These are phyloP conservation scores for Brachypteracias leptosomus DNA, from an alignment of 2,113 vertebrate species.

Conservation along the genomic window DNA sequence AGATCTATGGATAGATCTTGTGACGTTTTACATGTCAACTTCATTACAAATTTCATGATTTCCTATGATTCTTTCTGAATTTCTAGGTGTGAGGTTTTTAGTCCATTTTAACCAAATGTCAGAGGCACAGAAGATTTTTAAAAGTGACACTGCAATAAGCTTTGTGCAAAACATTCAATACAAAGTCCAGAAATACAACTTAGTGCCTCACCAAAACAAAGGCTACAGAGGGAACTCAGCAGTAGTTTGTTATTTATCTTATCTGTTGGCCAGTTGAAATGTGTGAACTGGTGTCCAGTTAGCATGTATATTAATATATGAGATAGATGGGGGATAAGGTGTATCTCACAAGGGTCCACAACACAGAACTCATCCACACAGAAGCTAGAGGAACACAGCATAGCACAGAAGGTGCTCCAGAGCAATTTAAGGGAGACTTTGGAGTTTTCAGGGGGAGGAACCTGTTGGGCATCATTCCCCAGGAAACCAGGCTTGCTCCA, in stretches of 20 bases:
- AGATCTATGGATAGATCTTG: too few species aligned
- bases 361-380: background rate
- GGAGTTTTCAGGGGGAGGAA: background rate
- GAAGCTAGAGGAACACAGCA: background rate
- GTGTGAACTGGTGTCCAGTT: background rate
- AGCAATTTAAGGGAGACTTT: background rate
- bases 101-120: background rate
- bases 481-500: background rate
- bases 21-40: background rate
- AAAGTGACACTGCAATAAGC: background rate
- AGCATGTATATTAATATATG: background rate
- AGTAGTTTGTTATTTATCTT: background rate
- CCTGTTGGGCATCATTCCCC: background rate
- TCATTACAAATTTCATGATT: background rate
- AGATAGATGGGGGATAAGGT: background rate
- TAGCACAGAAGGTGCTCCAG: background rate
- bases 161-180: background rate
- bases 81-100: background rate
- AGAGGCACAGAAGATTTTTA: background rate
- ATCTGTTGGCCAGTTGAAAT: background rate
- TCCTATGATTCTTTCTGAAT: background rate
- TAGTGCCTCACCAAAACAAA: background rate
- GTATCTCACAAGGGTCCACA: background rate
- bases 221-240: background rate
- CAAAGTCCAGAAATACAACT: background rate